Evolutionary conservation across 2,113 vertebrate genomes (phyloP).

Genomic region (Pantherophis guttatus): DNA sequence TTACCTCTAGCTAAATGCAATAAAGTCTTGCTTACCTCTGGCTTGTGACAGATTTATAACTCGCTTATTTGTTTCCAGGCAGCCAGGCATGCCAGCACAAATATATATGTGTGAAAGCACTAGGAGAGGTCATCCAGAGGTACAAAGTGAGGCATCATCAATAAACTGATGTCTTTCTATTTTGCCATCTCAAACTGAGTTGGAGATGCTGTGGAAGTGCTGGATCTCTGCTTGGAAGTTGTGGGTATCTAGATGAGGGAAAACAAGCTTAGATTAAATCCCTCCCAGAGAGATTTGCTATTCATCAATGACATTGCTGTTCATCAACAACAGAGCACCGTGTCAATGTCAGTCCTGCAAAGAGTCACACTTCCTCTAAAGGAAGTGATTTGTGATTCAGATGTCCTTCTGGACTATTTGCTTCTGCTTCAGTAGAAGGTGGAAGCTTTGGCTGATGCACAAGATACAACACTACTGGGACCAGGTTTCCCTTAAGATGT

Average conservation of each 20-base stretch:
- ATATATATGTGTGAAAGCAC: background rate
- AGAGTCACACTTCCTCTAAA: background rate
- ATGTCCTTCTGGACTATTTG: background rate
- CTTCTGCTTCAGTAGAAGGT: background rate
- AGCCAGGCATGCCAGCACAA: background rate
- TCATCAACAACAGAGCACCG: background rate
- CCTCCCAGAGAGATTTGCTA: background rate
- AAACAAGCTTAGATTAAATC: background rate
- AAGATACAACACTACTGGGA: background rate
- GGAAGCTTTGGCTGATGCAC: background rate
- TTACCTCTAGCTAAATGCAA: background rate
- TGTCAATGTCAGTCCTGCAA: background rate
- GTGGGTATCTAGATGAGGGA: background rate
- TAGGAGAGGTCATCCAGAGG: background rate
- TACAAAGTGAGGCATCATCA: background rate
- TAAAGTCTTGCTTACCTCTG: background rate
- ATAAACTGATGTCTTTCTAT: background rate
- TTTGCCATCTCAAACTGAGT: background rate
- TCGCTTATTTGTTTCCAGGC: background rate
- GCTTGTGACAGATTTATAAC: background rate
- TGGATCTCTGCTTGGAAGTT: background rate
- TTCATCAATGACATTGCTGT: background rate
- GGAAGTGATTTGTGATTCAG: background rate
- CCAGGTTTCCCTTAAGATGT: background rate
- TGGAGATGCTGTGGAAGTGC: background rate